Conservation (phyloP, 2,888 invertebrate species). For the Acronicta psi region DNA sequence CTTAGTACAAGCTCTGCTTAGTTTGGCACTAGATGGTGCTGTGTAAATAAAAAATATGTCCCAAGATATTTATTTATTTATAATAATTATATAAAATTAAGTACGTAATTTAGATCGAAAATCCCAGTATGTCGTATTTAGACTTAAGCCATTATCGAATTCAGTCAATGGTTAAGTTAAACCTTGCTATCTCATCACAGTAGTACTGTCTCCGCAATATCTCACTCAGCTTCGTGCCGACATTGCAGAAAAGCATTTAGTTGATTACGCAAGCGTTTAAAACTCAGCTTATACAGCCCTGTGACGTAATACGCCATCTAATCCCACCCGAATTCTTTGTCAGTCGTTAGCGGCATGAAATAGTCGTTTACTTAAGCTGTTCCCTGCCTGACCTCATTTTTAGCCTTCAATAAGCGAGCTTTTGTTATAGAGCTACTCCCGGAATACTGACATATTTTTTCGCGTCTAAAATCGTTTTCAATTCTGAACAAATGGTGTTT, state of each 20-base stretch:
- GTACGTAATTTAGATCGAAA: too few relatives aligned
- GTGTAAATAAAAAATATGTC: too few relatives aligned
- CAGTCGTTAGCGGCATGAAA: slow-evolving; percentile 53
- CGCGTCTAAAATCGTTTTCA: slow-evolving; percentile 30
- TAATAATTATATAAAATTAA: too few relatives aligned
- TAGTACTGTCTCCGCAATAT: background rate
- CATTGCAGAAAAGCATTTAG: slow-evolving; percentile 34
- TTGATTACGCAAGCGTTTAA: slow-evolving; percentile 48
- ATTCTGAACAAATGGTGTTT: slow-evolving; percentile 42
- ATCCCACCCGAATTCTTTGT: slow-evolving; percentile 49
- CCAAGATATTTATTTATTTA: too few relatives aligned
- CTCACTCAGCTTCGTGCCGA: background rate
- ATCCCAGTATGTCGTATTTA: too few relatives aligned
- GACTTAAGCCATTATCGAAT: too few relatives aligned
- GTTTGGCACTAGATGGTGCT: too few relatives aligned
- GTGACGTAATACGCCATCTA: slow-evolving; percentile 45
- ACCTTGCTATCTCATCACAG: too few relatives aligned
- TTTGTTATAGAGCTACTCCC: slow-evolving; percentile 38
- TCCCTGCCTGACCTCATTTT: slow-evolving; percentile 43
- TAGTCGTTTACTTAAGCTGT: slow-evolving; percentile 54
- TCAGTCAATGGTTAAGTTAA: too few relatives aligned
- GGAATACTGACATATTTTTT: slow-evolving; percentile 30
- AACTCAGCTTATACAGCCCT: slow-evolving; percentile 29
- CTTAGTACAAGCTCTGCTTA: too few relatives aligned
- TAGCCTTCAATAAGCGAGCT: slow-evolving; percentile 36